A percentile compares a stretch with the other conserved stretches of the same genome.
These are phyloP conservation scores for Cheumatopsyche charites DNA, from an alignment of 1,140 invertebrate species.

Conservation along the genomic window DNA sequence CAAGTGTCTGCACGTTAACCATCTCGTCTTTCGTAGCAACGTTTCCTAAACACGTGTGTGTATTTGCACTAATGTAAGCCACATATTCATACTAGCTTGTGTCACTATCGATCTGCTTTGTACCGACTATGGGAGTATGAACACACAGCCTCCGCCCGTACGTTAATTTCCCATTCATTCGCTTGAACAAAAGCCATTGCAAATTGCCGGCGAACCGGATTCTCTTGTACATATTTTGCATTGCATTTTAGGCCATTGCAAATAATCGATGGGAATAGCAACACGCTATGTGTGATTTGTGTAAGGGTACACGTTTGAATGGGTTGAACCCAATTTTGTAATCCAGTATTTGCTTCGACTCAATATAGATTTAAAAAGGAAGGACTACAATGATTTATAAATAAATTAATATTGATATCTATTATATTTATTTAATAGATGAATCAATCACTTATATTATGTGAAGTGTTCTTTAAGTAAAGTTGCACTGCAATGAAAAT, in stretches of 20 bases:
- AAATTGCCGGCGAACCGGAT: conserved; percentile 7
- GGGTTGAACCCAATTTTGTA: neutral
- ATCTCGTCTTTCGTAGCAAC: too few species aligned
- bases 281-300: neutral
- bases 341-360: neutral
- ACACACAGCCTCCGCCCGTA: neutral
- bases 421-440: neutral
- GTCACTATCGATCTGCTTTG: too few species aligned
- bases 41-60: too few species aligned
- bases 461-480: too few species aligned
- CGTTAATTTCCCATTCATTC: conserved; percentile 14
- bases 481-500: too few species aligned
- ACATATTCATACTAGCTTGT: too few species aligned
- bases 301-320: neutral
- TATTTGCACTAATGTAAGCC: too few species aligned
- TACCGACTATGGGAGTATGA: too few species aligned
- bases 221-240: conserved; percentile 17
- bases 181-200: conserved; percentile 4
- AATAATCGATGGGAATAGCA: too few species aligned
- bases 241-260: neutral
- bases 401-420: neutral
- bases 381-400: neutral
- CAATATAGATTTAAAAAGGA: neutral
- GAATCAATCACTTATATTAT: too few species aligned
- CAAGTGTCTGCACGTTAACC: too few species aligned